A percentile compares a stretch with the other conserved stretches of the same genome.
Conservation (phyloP, 2,888 invertebrate species). For the Serrognathus titanus region DNA sequence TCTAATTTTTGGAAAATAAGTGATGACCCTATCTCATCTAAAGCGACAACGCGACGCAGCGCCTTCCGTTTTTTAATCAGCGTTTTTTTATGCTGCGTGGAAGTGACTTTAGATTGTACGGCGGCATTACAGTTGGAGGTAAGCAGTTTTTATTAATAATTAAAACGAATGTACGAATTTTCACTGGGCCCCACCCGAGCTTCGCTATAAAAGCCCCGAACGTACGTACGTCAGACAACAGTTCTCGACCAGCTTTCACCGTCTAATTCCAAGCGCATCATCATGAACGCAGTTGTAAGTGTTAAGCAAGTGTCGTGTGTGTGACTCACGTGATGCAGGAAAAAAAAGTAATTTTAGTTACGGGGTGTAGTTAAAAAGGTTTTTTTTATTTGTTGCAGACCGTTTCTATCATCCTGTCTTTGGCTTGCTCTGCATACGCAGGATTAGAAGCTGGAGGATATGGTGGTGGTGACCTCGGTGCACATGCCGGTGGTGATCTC, state of each 20-base stretch:
- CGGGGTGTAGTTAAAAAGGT: neutral
- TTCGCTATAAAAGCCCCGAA: constrained; percentile 28
- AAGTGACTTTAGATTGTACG: too few species aligned
- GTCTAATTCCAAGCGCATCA: constrained; percentile 20
- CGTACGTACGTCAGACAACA: constrained; percentile 25
- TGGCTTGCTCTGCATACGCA: constrained; percentile 30
- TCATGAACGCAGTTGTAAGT: constrained; percentile 33
- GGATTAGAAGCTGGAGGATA: constrained; percentile 24
- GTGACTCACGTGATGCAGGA: constrained; percentile 27
- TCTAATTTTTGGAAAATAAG: too few species aligned
- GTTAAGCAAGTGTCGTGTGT: constrained; percentile 4
- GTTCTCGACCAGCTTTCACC: constrained; percentile 27
- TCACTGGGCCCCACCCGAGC: constrained; percentile 26
- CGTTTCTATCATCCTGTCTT: constrained; percentile 29
- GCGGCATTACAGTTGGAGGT: too few species aligned
- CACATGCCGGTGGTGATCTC: constrained; percentile 14
- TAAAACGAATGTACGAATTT: neutral
- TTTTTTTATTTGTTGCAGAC: constrained; percentile 21
- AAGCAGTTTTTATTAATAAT: neutral
- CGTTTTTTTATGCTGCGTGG: too few species aligned
- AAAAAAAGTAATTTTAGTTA: constrained; percentile 11
- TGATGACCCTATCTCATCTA: too few species aligned
- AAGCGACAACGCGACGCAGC: too few species aligned
- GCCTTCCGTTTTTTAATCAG: too few species aligned
- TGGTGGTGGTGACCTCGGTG: constrained; percentile 26